Percentiles rank a stretch among this genome's conserved stretches.
Evolutionary conservation across 37 sponge, comb jelly and placozoan species (phyloP).

Genomic region (Crambe crambe): DNA sequence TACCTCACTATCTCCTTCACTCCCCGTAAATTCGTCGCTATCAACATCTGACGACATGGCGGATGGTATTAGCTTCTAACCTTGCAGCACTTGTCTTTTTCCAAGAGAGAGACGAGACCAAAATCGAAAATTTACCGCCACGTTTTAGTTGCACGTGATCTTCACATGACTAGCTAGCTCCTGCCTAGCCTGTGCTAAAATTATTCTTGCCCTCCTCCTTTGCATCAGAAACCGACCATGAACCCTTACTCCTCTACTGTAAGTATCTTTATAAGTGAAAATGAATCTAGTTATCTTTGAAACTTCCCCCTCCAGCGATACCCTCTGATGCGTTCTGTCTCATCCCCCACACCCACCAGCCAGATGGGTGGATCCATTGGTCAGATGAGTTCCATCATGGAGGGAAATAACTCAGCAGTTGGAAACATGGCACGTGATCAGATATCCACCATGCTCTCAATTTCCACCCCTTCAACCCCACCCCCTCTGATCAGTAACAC

Average conservation of each 20-base stretch:
- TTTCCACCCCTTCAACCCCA: background rate
- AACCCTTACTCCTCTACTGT: constrained; percentile 10
- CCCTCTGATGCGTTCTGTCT: background rate
- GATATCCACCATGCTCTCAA: background rate
- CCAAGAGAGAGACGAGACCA: no score
- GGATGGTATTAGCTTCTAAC: no score
- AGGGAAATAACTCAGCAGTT: background rate
- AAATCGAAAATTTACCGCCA: background rate
- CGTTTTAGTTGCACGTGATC: constrained; percentile 3
- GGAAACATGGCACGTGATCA: background rate
- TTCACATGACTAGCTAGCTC: background rate
- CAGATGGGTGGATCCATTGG: background rate
- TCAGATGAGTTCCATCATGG: background rate
- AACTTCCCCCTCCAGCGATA: background rate
- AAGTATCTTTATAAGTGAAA: background rate
- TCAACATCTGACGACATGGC: constrained; percentile 6
- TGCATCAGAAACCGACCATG: background rate
- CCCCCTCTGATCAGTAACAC: background rate
- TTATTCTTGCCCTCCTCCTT: background rate
- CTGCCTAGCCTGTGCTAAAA: no score
- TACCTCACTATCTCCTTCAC: constrained; percentile 48
- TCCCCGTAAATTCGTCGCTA: constrained; percentile 45
- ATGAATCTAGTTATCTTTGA: background rate
- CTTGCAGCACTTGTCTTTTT: no score
- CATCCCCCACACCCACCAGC: constrained; percentile 6